Percentiles rank a stretch among this genome's conserved stretches.
Evolutionary conservation across 1,140 invertebrate genomes (phyloP).

Genomic region (Pachyrhynchus sulphureomaculatus): DNA sequence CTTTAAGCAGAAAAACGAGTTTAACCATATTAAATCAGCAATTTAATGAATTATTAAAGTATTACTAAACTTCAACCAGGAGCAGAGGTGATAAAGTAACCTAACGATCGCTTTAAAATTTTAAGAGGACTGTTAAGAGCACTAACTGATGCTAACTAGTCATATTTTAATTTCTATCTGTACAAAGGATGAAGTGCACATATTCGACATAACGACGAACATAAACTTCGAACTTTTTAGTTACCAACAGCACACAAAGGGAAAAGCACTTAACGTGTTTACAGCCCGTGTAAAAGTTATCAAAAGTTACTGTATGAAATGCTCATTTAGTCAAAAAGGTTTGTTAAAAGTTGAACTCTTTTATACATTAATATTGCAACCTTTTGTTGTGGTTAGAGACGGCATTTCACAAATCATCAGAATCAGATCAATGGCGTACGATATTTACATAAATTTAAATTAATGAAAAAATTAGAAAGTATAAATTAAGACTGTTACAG

Average conservation of each 20-base stretch:
- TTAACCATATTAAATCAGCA: not conserved
- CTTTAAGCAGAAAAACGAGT: not conserved
- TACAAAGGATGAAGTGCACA: slow-evolving; percentile 16
- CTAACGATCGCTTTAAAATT: slow-evolving; percentile 7
- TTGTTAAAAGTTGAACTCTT: no score
- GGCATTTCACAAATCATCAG: no score
- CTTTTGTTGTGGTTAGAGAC: no score
- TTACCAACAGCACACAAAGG: slow-evolving; percentile 12
- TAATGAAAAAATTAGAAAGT: no score
- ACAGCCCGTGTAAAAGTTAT: slow-evolving; percentile 30
- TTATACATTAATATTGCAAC: no score
- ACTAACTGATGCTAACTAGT: slow-evolving; percentile 2
- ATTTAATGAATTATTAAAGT: no score
- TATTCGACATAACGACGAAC: slow-evolving; percentile 3
- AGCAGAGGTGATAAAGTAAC: not conserved
- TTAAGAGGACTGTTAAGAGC: slow-evolving; percentile 8
- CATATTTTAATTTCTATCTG: slow-evolving; percentile 21
- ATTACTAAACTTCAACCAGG: not conserved
- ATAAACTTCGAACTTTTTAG: slow-evolving; percentile 13
- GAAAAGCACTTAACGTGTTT: slow-evolving; percentile 27
- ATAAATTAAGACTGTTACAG: no score
- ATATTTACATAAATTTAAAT: no score
- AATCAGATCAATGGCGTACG: no score
- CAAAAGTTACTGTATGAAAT: slow-evolving; percentile 26
- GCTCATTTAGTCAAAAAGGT: slow-evolving; percentile 21